Base-by-base conservation (phyloP, 2,797 vertebrate genomes). In the Microtus obscurus region DNA sequence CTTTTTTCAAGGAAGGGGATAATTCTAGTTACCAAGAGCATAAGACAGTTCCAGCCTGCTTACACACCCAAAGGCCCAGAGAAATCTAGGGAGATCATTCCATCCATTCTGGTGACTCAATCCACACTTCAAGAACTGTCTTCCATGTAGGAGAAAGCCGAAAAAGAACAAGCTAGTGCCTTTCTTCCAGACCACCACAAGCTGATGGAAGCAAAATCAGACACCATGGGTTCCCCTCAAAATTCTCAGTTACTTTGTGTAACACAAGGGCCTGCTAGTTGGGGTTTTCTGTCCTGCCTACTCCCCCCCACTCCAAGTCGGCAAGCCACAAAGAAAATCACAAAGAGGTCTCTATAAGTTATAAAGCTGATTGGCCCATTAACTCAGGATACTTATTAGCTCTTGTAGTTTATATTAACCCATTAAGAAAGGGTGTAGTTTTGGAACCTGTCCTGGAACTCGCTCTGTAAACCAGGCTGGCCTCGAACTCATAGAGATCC, bases 151-250 rank as follows among this genome's bases (percentile, higher is more conserved):
- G 6, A 23, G 73, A 29, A 23, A 56, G 77, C 88, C 43, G 23
- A 2, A 23, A 1, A 53, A 45, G 16, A n/a, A 14, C 13, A 67
- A 82, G 43, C 1, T 45, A 21, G 45, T 5, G 11, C 23, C 43
- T 83, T 27, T 37, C 56, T 43, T 59, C 23, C 37, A 29, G 40
- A 74, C 40, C 53, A 73, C 31, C 25, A 37, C 31, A 37, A 17
- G 14, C 14, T n/a, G 21, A 11, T 12, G 37, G 67, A 45, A 37
- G 73, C 23, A 48, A 45, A 67, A 53, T 34, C 31, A 73, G 76
- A 27, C 6, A 25, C 34, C 8, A 37, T 0, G 1, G 43, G 34
- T 4, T 17, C 25, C 37, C 12, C 0, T 27, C 43, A 74, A 43
- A 37, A 59, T 67, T 43, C 74, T 40, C 59, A 43, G 69, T 51